Evolutionary conservation across 2,797 vertebrate species (phyloP).

Genomic region (Acanthurus lineatus): DNA sequence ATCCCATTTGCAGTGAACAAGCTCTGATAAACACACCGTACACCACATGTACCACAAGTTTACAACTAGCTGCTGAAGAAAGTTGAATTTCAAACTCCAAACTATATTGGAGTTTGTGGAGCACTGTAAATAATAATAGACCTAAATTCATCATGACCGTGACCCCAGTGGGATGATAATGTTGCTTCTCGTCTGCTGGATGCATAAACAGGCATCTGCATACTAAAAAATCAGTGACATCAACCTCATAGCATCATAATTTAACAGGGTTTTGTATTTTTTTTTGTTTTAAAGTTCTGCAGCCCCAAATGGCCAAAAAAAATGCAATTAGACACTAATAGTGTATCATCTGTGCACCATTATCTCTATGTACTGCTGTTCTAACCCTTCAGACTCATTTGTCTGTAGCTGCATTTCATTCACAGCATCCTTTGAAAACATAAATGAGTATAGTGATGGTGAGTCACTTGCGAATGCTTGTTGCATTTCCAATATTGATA

Average conservation of each 20-base stretch:
- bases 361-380: too few relatives aligned
- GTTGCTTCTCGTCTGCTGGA: neutral
- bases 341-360: too few relatives aligned
- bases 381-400: too few relatives aligned
- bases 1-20: constrained; percentile 11
- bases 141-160: neutral
- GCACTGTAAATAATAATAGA: neutral
- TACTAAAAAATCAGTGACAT: neutral
- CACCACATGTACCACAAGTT: neutral
- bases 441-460: too few relatives aligned
- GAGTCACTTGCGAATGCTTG: too few relatives aligned
- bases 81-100: neutral
- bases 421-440: too few relatives aligned
- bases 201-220: neutral
- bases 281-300: neutral
- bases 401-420: too few relatives aligned
- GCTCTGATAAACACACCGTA: neutral
- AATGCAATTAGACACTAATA: too few relatives aligned
- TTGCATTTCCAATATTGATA: too few relatives aligned
- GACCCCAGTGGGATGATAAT: neutral
- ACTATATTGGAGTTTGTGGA: neutral
- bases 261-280: neutral
- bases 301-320: neutral
- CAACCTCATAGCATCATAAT: neutral
- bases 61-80: neutral